These are phyloP conservation scores for Drosophila barbarae DNA, from an alignment of 2,888 invertebrate genomes.

Conservation along the genomic window DNA sequence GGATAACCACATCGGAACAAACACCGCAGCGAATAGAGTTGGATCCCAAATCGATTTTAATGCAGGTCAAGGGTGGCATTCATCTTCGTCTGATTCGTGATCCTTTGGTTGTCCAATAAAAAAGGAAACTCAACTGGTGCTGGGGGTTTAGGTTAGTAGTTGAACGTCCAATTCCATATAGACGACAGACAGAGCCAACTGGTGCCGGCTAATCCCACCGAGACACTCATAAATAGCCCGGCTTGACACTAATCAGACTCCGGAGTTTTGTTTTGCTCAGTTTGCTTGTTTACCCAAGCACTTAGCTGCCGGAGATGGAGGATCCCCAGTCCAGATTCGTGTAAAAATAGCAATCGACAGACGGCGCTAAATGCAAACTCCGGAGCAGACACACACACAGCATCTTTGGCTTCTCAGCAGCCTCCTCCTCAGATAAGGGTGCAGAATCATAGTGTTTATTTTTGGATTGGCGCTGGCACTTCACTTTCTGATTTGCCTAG, in stretches of 20 bases:
- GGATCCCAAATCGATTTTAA: conserved; percentile 75
- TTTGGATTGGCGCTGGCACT: conserved; percentile 11
- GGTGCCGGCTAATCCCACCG: conserved; percentile 30
- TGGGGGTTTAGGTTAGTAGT: background rate
- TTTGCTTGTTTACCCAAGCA: conserved; percentile 32
- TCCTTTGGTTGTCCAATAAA: conserved; percentile 54
- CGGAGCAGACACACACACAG: background rate
- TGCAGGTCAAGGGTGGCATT: conserved; percentile 77
- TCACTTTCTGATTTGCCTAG: conserved; percentile 13
- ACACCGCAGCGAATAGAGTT: conserved; percentile 72
- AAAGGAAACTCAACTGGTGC: background rate
- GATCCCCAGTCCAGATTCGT: conserved; percentile 9
- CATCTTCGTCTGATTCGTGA: conserved; percentile 75
- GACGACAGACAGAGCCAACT: conserved; percentile 15
- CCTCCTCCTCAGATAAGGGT: conserved; percentile 20
- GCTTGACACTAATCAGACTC: conserved; percentile 45
- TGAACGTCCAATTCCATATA: background rate
- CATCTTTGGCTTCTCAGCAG: background rate
- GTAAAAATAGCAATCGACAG: conserved; percentile 46
- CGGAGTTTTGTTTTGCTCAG: conserved; percentile 26
- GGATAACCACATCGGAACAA: conserved; percentile 66
- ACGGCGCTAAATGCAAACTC: conserved; percentile 35
- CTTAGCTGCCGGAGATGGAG: conserved; percentile 19
- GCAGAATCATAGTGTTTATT: conserved; percentile 24
- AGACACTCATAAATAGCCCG: conserved; percentile 41